These are phyloP conservation scores for Phaethornis superciliosus DNA, from an alignment of 2,113 vertebrate species.

Conservation along the genomic window DNA sequence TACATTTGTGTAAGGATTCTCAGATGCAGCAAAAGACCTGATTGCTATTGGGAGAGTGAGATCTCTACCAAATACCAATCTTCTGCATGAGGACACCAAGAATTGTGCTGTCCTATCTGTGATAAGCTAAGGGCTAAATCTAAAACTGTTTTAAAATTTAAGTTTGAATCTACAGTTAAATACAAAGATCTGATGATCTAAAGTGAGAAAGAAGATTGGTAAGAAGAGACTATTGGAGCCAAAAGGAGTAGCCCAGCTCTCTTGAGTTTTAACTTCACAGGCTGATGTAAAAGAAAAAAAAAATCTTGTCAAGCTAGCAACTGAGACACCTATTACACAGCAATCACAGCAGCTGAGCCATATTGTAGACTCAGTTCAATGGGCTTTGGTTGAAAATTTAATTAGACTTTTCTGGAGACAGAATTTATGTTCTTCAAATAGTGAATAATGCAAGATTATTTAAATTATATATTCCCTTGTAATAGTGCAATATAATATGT, in stretches of 20 bases:
- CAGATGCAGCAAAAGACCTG: background rate
- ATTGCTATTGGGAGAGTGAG: background rate
- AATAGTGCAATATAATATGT: background rate
- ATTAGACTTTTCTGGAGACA: background rate
- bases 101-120: background rate
- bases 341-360: background rate
- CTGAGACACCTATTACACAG: background rate
- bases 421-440: background rate
- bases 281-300: background rate
- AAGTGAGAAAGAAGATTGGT: background rate
- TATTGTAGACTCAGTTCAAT: background rate
- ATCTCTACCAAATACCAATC: background rate
- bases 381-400: background rate
- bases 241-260: background rate
- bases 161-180: background rate
- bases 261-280: background rate
- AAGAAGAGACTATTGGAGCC: background rate
- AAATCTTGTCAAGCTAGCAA: background rate
- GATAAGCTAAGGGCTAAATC: background rate
- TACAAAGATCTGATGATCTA: background rate
- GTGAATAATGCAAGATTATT: background rate
- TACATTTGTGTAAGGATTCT: background rate
- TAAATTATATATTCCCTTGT: background rate
- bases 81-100: background rate
- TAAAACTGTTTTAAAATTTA: background rate